Evolutionary conservation across 2,888 invertebrate genomes (phyloP), one percentile per base, ranked within the genome.

Genomic region (Seira ritae): DNA sequence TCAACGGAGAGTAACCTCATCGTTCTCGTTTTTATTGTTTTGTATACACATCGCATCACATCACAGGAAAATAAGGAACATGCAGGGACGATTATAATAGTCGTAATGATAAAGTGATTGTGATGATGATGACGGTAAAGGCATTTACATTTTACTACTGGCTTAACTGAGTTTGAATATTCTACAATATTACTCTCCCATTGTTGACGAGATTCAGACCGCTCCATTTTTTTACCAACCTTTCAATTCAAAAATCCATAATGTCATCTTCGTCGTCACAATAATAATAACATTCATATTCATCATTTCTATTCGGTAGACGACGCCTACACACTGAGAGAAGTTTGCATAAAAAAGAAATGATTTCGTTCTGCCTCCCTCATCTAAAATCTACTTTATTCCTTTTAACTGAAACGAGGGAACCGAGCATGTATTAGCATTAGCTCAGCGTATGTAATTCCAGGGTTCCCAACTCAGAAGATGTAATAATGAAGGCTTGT

Each of bases 231-330:
- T n/a, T n/a, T n/a, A n/a, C n/a, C 15, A 23, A 70, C 60, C 79
- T 67, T 73, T 79, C 79, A 79, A 79, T 79, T 79, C 73, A 79
- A 79, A n/a, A 79, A 79, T 79, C 73, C 79, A 79, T 79, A 79
- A 79, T 73, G 79, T 79, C 79, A 79, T 79, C 79, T 72, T 66
- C 73, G 70, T 19, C 15, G 70, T 50, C n/a, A n/a, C n/a, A n/a
- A n/a, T n/a, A 70, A 22, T 79, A 72, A 73, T 73, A 42, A 70
- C 23, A 42, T 69, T 62, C 69, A 75, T 22, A 60, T 78, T 71
- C 17, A 42, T 15, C 8, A 23, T 73, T 62, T 46, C 15, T 2
- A 31, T 62, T 24, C 10, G 19, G 66, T 23, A 31, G 22, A 24
- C 71, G 69, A 71, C 78, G 78, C 78, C 78, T 78, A 73, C 22